A percentile compares a stretch with the other conserved stretches of the same genome.
Evolutionary conservation across 2,888 invertebrate genomes (phyloP).

Genomic region (Agrilus biguttatus): DNA sequence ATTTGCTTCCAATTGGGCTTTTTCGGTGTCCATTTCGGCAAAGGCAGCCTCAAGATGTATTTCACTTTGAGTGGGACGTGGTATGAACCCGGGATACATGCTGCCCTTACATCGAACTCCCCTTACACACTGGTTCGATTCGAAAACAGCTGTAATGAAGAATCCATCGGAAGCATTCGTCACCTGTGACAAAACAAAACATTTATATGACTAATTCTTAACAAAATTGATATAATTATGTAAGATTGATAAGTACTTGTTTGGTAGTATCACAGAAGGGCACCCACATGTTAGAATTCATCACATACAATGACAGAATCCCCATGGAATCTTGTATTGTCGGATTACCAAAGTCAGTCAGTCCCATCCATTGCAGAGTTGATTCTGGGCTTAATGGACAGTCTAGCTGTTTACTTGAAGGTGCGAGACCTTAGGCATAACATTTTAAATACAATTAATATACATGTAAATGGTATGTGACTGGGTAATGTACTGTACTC

Average conservation of each 20-base stretch:
- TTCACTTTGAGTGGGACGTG: slow-evolving; percentile 69
- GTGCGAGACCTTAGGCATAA: too few species aligned
- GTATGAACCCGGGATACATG: slow-evolving; percentile 73
- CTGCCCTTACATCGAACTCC: slow-evolving; percentile 82
- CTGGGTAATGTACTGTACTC: too few species aligned
- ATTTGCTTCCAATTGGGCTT: slow-evolving; percentile 66
- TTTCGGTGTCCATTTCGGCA: slow-evolving; percentile 48
- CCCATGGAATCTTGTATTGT: slow-evolving; percentile 65
- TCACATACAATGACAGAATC: slow-evolving; percentile 53
- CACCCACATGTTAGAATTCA: slow-evolving; percentile 60
- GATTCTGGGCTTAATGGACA: slow-evolving; percentile 54
- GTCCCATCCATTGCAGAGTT: slow-evolving; percentile 62
- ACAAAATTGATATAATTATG: neutral
- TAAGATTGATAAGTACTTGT: slow-evolving; percentile 40
- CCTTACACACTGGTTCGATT: slow-evolving; percentile 60
- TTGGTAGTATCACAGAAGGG: slow-evolving; percentile 62
- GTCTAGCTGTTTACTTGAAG: slow-evolving; percentile 33
- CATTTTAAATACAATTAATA: too few species aligned
- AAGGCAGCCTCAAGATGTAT: slow-evolving; percentile 46
- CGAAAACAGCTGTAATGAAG: slow-evolving; percentile 65
- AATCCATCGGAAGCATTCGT: slow-evolving; percentile 59
- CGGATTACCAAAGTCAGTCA: slow-evolving; percentile 70
- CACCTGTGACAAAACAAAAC: slow-evolving; percentile 25
- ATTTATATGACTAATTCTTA: neutral
- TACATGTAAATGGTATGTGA: too few species aligned